Evolutionary conservation across 1,140 invertebrate species (phyloP), one percentile per base, ranked within the genome.

Genomic region (Kradibia gibbosae): DNA sequence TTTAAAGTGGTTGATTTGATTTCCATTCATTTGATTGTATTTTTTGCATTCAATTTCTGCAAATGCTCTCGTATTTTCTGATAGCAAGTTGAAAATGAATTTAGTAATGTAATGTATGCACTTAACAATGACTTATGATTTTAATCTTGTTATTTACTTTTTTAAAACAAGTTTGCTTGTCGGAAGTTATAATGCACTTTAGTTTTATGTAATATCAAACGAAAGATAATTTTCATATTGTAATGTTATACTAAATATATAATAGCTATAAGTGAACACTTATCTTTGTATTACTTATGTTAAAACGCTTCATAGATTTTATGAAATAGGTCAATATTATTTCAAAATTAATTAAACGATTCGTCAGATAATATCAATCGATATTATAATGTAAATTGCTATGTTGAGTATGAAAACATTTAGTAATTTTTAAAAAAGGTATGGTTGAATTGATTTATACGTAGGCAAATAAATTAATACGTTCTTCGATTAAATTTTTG

Each of bases 121-220:
- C 31, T 65, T 65, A 34, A 65, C 22, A 76, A 39, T 76, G 42
- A 39, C 73, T 76, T 62, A 34, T 62, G n/a, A 57, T 76, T 76
- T 42, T 60, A 57, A 60, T 76, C 34, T 60, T 17, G 22, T 42
- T 76, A 25, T 71, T 45, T 42, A 25, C n/a, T 25, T 45, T 8
- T 57, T 60, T 17, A 0, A 76, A 60, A 60, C 73, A 42, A 31
- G 50, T 36, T 74, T 53, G 72, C 31, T 70, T 53, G 25, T 20
- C 73, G 55, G 73, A 76, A 62, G 55, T 42, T 76, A 62, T 45
- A 42, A 74, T 74, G 22, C 17, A 28, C 25, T 76, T 60, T 28
- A 39, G n/a, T 45, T 62, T 62, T 28, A 42, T 76, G 15, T 60
- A 36, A 65, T 36, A 28, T 31, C 11, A 76, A n/a, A 39, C 36